These are phyloP conservation scores for Rhopilema esculentum DNA, from an alignment of 30 jellyfish, hydroid and myxozoan genomes.

Conservation along the genomic window DNA sequence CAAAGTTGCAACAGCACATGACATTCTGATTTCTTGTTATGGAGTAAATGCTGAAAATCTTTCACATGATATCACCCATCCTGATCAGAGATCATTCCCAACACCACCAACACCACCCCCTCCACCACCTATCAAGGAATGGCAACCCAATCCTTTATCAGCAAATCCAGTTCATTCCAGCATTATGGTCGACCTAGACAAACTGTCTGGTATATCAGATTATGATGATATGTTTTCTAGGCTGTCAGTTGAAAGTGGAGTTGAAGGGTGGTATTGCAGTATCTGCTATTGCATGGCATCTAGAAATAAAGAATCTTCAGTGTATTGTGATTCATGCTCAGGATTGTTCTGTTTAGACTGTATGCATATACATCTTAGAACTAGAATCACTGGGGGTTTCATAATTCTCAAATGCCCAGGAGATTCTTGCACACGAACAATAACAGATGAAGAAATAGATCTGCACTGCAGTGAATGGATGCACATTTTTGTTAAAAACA, in stretches of 20 bases:
- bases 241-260: background rate
- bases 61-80: background rate
- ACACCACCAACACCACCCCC: conserved; percentile 55
- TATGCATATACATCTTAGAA: conserved; percentile 50
- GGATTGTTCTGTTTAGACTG: conserved; percentile 25
- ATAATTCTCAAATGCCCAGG: conserved; percentile 57
- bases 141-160: background rate
- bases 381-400: conserved; percentile 55
- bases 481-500: conserved; percentile 53
- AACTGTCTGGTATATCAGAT: background rate
- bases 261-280: background rate
- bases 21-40: background rate
- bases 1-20: background rate
- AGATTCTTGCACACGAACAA: conserved; percentile 43
- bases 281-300: background rate
- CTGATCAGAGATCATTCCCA: background rate
- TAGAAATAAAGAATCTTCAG: background rate
- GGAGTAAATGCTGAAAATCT: background rate
- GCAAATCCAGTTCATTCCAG: background rate
- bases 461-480: conserved; percentile 17
- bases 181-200: background rate
- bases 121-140: background rate
- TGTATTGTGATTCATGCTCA: conserved; percentile 26
- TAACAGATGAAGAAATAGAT: conserved; percentile 52
- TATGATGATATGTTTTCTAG: background rate